Conservation (phyloP, 2,113 vertebrate genomes). For the Silurus asotus region DNA sequence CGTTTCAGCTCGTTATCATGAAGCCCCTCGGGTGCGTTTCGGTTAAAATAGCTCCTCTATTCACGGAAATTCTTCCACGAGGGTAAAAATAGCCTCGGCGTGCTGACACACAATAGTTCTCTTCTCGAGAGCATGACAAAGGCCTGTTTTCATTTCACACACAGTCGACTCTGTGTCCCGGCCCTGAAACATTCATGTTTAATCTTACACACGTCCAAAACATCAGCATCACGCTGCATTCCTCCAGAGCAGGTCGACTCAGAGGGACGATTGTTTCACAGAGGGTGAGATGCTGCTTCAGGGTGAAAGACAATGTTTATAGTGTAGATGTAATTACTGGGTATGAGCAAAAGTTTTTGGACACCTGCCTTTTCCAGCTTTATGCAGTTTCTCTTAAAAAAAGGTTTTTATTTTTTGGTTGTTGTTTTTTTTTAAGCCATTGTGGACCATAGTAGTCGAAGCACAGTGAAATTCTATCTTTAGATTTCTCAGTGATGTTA, state of each 20-base stretch:
- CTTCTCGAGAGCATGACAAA: conserved; percentile 19
- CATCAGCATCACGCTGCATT: background rate
- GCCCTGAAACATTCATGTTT: background rate
- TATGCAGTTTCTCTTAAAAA: too few relatives aligned
- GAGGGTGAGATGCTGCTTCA: background rate
- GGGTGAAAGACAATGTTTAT: background rate
- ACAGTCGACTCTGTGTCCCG: conserved; percentile 20
- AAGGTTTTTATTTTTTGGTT: too few relatives aligned
- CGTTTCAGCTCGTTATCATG: conserved; percentile 3
- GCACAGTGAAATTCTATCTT: too few relatives aligned
- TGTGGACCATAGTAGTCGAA: too few relatives aligned
- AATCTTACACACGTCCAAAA: conserved; percentile 4
- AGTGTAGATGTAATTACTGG: background rate
- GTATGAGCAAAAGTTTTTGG: too few relatives aligned
- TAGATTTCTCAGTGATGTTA: too few relatives aligned
- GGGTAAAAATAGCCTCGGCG: conserved; percentile 30
- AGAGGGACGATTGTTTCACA: background rate
- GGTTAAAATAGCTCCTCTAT: conserved; percentile 41
- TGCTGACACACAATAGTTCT: conserved; percentile 44
- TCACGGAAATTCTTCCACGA: conserved; percentile 31
- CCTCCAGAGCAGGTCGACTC: background rate
- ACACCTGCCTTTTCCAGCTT: too few relatives aligned
- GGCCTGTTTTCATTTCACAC: conserved; percentile 37
- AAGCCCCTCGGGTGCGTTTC: conserved; percentile 16
- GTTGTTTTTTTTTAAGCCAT: too few relatives aligned